phyloP scores from a whole-genome alignment of 1,140 invertebrate species.

The Drosophila littoralis region DNA sequence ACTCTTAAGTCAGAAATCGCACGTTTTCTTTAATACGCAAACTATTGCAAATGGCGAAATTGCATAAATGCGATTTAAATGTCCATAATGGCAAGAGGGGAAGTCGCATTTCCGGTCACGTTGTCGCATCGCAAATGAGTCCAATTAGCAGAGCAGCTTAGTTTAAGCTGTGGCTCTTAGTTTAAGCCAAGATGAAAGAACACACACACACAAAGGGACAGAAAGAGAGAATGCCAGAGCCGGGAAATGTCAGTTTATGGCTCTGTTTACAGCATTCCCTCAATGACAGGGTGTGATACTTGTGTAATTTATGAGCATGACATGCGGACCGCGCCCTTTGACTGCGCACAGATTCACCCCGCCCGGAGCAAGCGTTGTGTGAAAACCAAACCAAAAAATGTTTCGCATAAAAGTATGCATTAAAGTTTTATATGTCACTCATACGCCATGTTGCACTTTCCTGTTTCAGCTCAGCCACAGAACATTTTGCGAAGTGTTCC shows the following conservation, averaged over 20 bases:
- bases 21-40: conserved; percentile 31
- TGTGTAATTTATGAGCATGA: conserved; percentile 66
- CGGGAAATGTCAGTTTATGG: conserved; percentile 48
- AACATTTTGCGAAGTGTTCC: conserved; percentile 43
- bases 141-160: conserved; percentile 55
- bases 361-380: neutral
- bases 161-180: conserved; percentile 5
- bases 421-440: conserved; percentile 76
- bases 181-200: conserved; percentile 20
- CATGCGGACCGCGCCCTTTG: conserved; percentile 20
- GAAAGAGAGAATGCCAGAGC: neutral
- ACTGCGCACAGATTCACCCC: conserved; percentile 4
- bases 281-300: conserved; percentile 45
- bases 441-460: conserved; percentile 71
- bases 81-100: conserved; percentile 23
- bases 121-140: conserved; percentile 44
- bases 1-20: conserved; percentile 9
- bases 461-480: conserved; percentile 24
- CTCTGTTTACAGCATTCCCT: conserved; percentile 51
- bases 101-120: conserved; percentile 58
- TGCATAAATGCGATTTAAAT: conserved; percentile 48
- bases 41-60: conserved; percentile 37
- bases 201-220: neutral
- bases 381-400: conserved; percentile 43
- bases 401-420: conserved; percentile 59